phyloP scores from a whole-genome alignment of 2,888 invertebrate genomes.

The Leptinotarsa juncta region DNA sequence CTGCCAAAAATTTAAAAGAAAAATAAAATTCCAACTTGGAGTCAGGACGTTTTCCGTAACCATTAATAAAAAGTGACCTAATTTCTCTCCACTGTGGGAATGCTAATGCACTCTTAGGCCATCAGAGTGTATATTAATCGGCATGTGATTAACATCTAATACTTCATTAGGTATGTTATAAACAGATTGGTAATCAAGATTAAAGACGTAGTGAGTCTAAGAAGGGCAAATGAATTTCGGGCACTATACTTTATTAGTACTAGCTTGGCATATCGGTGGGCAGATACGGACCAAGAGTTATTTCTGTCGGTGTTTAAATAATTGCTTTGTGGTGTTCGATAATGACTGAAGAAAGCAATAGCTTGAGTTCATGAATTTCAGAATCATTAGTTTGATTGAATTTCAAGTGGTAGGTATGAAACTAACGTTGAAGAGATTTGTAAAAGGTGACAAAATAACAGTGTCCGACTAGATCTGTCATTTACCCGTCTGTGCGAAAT shows the following conservation, averaged over 20 bases:
- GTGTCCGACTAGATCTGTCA: too few species aligned
- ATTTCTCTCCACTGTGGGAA: not conserved
- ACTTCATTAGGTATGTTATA: not conserved
- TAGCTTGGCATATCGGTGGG: not conserved
- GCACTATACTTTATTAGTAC: slow-evolving; percentile 5
- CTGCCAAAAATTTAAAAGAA: too few species aligned
- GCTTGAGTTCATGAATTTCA: too few species aligned
- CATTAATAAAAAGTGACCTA: slow-evolving; percentile 2
- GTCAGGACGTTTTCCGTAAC: too few species aligned
- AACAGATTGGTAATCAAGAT: slow-evolving; percentile 12
- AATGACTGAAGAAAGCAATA: not conserved
- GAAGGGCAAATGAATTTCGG: slow-evolving; percentile 5
- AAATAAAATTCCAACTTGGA: too few species aligned
- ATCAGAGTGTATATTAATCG: not conserved
- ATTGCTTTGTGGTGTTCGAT: not conserved
- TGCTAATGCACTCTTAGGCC: not conserved
- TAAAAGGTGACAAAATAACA: too few species aligned
- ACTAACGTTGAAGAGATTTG: too few species aligned
- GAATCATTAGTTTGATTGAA: too few species aligned
- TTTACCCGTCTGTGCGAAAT: too few species aligned
- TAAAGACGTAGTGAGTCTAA: not conserved
- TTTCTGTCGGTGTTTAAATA: not conserved
- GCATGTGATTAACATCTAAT: slow-evolving; percentile 15
- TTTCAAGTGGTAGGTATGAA: too few species aligned
- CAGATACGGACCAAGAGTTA: slow-evolving; percentile 5